Conservation (phyloP, 1,140 invertebrate species). For the Eupristina koningsbergeri region DNA sequence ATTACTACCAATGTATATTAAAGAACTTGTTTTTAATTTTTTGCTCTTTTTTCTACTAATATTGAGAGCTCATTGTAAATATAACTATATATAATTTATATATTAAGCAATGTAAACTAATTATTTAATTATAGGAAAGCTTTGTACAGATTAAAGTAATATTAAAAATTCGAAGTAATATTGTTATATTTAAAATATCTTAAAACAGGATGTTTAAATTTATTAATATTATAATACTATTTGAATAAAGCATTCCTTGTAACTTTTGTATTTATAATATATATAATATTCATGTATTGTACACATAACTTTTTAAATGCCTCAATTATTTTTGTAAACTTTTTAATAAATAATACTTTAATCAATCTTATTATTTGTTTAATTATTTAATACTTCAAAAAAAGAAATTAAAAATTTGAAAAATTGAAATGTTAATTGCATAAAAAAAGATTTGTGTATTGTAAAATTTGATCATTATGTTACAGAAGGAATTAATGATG, state of each 20-base stretch:
- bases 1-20: neutral
- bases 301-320: neutral
- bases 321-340: neutral
- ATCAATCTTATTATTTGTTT: neutral
- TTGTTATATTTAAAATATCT: neutral
- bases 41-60: neutral
- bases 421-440: too few relatives aligned
- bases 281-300: neutral
- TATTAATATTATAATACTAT: neutral
- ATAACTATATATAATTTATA: neutral
- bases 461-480: constrained; percentile 8
- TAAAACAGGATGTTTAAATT: neutral
- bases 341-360: neutral
- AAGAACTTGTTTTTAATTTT: neutral
- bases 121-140: too few relatives aligned
- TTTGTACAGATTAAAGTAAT: neutral
- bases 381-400: neutral
- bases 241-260: too few relatives aligned
- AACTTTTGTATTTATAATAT: neutral
- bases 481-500: constrained; percentile 27
- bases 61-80: neutral
- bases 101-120: too few relatives aligned
- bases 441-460: constrained; percentile 3
- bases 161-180: neutral
- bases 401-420: too few relatives aligned